Percentiles rank a stretch among this genome's conserved stretches.
phyloP scores from a whole-genome alignment of 2,888 invertebrate species.

The Stenchaetothrips biformis region DNA sequence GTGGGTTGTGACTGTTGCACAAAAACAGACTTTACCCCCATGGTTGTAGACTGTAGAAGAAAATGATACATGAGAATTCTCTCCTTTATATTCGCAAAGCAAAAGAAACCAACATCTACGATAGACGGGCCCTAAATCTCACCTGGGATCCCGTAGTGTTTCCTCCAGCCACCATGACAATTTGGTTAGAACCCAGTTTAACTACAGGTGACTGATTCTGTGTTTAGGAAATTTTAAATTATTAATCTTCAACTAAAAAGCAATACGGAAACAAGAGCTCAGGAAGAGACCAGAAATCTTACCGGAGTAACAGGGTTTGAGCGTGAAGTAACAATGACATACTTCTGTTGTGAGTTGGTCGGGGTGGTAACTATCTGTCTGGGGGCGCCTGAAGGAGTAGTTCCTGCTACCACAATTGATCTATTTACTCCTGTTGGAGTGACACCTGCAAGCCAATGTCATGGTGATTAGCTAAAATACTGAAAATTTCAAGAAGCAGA shows the following conservation, averaged over 20 bases:
- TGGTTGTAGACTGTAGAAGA: background rate
- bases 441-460: too few species aligned
- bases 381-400: conserved; percentile 30
- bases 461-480: background rate
- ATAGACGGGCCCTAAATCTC: background rate
- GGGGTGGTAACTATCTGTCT: conserved; percentile 4
- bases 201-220: background rate
- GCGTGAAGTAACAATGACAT: conserved; percentile 51
- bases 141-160: background rate
- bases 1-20: background rate
- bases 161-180: background rate
- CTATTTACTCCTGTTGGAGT: background rate
- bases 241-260: too few species aligned
- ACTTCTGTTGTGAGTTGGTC: conserved; percentile 45
- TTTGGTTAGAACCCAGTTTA: background rate
- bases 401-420: background rate
- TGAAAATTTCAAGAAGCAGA: background rate
- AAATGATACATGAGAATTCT: background rate
- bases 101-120: background rate
- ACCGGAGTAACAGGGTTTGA: conserved; percentile 36
- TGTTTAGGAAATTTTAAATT: background rate
- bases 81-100: background rate
- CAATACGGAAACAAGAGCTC: background rate
- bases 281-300: background rate
- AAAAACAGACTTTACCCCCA: conserved; percentile 1